phyloP scores from a whole-genome alignment of 2,797 vertebrate species.

The Sebastiscus albofasciatus region DNA sequence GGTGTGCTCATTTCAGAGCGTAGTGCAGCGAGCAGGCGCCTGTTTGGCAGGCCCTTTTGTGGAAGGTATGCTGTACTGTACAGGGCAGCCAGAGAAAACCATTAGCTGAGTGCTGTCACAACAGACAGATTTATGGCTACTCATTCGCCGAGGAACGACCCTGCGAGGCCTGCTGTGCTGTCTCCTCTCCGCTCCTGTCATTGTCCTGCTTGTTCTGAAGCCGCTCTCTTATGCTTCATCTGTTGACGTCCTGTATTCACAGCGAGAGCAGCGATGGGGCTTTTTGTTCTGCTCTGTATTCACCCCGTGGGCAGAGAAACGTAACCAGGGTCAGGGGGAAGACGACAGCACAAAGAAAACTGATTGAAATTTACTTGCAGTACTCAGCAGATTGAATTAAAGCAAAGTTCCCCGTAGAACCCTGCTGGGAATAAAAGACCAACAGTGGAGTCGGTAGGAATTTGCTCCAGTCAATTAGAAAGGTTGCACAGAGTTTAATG shows the following conservation, averaged over 20 bases:
- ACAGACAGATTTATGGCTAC: constrained; percentile 52
- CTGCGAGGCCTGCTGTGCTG: constrained; percentile 13
- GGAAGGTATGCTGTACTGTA: background rate
- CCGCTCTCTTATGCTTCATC: background rate
- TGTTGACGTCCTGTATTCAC: constrained; percentile 20
- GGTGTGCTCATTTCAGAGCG: constrained; percentile 17
- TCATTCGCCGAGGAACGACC: constrained; percentile 32
- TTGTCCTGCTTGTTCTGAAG: constrained; percentile 14
- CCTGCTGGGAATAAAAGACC: constrained; percentile 47
- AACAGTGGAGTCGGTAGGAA: constrained; percentile 31
- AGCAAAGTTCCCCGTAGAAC: constrained; percentile 8
- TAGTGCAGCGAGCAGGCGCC: background rate
- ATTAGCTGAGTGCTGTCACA: constrained; percentile 50
- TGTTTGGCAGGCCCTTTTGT: constrained; percentile 11
- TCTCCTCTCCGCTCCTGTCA: background rate
- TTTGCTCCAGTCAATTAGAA: constrained; percentile 58
- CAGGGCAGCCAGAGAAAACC: constrained; percentile 33
- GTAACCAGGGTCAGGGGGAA: constrained; percentile 4
- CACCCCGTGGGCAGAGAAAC: background rate
- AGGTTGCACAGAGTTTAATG: constrained; percentile 65
- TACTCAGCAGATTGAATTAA: constrained; percentile 63
- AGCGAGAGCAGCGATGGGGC: background rate
- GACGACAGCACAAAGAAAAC: constrained; percentile 17
- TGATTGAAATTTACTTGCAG: constrained; percentile 50
- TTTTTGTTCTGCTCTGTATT: constrained; percentile 19